These are phyloP conservation scores for Rhimphoctona megacephalus DNA, from an alignment of 2,888 invertebrate genomes.

Conservation along the genomic window DNA sequence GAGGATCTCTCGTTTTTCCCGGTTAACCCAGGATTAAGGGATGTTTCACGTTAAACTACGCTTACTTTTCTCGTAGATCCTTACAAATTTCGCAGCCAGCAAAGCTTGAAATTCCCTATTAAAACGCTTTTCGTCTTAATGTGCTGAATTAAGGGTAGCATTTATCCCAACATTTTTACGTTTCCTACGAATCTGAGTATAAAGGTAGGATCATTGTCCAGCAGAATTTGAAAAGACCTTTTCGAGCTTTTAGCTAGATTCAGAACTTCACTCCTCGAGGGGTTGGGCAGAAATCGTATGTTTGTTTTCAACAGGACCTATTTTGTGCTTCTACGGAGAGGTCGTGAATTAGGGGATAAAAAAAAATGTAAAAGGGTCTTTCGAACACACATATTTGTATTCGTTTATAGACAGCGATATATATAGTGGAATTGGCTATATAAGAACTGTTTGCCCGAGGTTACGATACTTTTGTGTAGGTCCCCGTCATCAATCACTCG, in stretches of 20 bases:
- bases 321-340: conserved; percentile 1
- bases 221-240: neutral
- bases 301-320: conserved; percentile 35
- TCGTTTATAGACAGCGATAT: neutral
- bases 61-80: conserved; percentile 17
- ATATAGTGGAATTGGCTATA: conserved; percentile 1
- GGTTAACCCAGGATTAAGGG: conserved; percentile 36
- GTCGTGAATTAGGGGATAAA: neutral
- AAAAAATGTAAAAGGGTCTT: conserved; percentile 15
- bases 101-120: neutral
- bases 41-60: neutral
- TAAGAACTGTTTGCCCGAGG: conserved; percentile 52
- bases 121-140: neutral
- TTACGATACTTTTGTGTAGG: conserved; percentile 56
- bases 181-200: neutral
- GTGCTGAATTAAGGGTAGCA: neutral
- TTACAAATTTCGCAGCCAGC: conserved; percentile 41
- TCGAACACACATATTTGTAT: conserved; percentile 6
- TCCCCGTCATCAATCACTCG: conserved; percentile 56
- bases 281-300: neutral
- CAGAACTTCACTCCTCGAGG: neutral
- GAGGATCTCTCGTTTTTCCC: neutral
- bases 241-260: neutral
- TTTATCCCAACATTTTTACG: conserved; percentile 5
- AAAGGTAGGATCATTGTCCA: neutral